phyloP scores from a whole-genome alignment of 2,797 vertebrate species.

The Rhabdomys pumilio region DNA sequence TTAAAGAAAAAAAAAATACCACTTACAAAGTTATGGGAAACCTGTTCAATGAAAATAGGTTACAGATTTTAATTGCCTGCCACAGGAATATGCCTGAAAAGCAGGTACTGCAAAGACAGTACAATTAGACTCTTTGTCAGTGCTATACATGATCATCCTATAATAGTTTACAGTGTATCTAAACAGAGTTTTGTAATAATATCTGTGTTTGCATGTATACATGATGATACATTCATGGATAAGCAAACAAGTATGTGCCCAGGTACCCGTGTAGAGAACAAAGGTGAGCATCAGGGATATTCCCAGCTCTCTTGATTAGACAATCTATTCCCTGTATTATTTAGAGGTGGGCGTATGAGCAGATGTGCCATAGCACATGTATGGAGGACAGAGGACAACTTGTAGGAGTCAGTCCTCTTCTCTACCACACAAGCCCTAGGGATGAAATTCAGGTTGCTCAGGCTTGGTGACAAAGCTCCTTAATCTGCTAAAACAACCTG shows the following conservation, averaged over 20 bases:
- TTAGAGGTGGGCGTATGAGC: neutral
- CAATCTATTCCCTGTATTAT: neutral
- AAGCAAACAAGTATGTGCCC: no score
- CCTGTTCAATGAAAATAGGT: no score
- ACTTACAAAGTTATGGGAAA: no score
- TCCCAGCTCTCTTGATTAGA: no score
- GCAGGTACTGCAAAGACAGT: no score
- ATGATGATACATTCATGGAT: neutral
- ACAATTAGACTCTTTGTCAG: no score
- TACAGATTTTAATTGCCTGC: no score
- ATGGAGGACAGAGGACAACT: neutral
- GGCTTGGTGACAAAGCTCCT: neutral
- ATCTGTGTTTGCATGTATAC: neutral
- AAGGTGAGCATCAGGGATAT: no score
- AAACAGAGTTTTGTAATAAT: constrained; percentile 25
- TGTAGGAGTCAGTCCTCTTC: neutral
- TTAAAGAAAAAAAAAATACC: no score
- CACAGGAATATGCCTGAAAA: no score
- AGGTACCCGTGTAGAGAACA: no score
- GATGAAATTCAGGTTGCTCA: neutral
- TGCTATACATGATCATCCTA: neutral
- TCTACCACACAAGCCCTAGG: neutral
- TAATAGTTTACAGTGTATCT: neutral
- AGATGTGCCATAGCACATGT: neutral
- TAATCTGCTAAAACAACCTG: neutral